A percentile compares a stretch with the other conserved stretches of the same genome.
These are phyloP conservation scores for Lycophotia porphyrea DNA, from an alignment of 2,888 invertebrate species.

Conservation along the genomic window DNA sequence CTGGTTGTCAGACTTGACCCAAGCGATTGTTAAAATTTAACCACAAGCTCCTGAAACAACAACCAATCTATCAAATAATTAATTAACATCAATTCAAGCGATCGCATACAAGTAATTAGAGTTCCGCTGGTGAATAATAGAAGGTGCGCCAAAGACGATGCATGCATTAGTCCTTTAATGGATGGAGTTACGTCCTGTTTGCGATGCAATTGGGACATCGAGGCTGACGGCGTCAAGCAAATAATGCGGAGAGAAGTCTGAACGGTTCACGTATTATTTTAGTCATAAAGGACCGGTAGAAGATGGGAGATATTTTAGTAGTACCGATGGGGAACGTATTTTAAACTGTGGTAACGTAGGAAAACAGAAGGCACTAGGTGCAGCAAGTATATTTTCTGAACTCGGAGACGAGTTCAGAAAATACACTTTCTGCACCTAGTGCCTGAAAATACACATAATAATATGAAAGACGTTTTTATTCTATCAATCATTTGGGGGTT, in stretches of 20 bases:
- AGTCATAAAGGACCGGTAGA: background rate
- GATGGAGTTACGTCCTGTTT: constrained; percentile 73
- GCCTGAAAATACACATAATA: too few species aligned
- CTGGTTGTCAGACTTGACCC: too few species aligned
- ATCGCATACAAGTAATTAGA: constrained; percentile 73
- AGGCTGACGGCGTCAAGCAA: constrained; percentile 23
- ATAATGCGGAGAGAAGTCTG: constrained; percentile 21
- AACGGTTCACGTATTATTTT: constrained; percentile 29
- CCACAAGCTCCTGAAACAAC: background rate
- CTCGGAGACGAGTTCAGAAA: too few species aligned
- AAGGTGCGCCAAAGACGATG: constrained; percentile 78
- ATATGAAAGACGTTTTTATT: background rate
- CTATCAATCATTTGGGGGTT: background rate
- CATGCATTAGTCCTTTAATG: constrained; percentile 78
- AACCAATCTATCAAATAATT: constrained; percentile 39
- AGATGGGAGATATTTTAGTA: background rate
- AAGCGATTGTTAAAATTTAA: too few species aligned
- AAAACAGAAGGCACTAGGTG: background rate
- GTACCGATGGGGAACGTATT: background rate
- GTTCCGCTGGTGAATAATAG: constrained; percentile 81
- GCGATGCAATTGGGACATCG: constrained; percentile 74
- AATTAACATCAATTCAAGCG: constrained; percentile 49
- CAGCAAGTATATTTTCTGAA: background rate
- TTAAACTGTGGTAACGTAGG: background rate
- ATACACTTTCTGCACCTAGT: too few species aligned